Conservation (phyloP, 2,797 vertebrate genomes). For the Catharus ustulatus region DNA sequence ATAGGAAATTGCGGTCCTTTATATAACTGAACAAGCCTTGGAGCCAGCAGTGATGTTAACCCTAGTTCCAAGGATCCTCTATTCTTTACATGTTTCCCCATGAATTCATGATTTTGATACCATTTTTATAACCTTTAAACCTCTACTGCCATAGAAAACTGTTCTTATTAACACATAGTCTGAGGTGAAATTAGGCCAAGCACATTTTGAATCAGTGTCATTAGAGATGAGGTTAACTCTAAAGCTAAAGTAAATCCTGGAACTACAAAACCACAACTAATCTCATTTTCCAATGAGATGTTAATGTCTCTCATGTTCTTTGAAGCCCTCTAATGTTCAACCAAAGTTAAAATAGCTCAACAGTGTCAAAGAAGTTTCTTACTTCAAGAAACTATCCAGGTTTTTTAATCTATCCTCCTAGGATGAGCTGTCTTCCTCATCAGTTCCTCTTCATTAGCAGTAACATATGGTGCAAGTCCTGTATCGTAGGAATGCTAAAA, state of each 20-base stretch:
- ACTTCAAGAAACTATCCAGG: not conserved
- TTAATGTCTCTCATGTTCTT: not conserved
- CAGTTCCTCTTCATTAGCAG: not conserved
- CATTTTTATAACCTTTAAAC: not conserved
- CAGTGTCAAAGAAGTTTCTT: not conserved
- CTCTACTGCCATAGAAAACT: not conserved
- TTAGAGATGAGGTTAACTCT: not conserved
- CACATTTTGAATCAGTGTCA: not conserved
- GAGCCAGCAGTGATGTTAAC: not conserved
- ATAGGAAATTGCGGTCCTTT: not conserved
- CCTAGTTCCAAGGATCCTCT: not conserved
- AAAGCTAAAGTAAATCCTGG: not conserved
- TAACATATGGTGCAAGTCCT: not conserved
- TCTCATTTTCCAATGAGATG: not conserved
- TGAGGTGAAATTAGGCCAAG: not conserved
- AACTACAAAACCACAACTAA: not conserved
- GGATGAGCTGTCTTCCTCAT: not conserved
- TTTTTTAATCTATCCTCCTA: not conserved
- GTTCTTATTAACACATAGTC: not conserved
- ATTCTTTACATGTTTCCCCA: not conserved
- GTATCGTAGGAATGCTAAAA: not conserved
- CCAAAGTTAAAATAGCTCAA: not conserved
- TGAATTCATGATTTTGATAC: not conserved
- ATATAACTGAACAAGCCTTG: not conserved
- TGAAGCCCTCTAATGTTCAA: not conserved